phyloP scores from a whole-genome alignment of 2,797 vertebrate species.

The Euphonia xanthogaster region DNA sequence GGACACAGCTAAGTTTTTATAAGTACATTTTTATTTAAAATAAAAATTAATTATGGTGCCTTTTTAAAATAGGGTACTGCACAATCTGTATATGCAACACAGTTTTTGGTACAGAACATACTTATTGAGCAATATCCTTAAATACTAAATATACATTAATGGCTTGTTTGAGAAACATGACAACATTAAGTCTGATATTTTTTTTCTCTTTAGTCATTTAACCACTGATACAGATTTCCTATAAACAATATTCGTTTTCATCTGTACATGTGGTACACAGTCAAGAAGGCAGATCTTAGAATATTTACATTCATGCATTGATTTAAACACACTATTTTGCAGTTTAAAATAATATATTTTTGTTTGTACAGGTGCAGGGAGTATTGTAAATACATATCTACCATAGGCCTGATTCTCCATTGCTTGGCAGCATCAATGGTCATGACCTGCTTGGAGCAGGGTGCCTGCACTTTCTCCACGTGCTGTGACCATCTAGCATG shows the following conservation, averaged over 20 bases:
- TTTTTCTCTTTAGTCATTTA: slow-evolving; percentile 67
- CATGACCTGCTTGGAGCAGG: slow-evolving; percentile 7
- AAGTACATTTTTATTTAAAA: slow-evolving; percentile 97
- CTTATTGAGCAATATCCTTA: slow-evolving; percentile 84
- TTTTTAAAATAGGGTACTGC: slow-evolving; percentile 82
- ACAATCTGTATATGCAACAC: slow-evolving; percentile 76
- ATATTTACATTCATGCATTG: slow-evolving; percentile 94
- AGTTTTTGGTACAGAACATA: slow-evolving; percentile 83
- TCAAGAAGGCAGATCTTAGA: slow-evolving; percentile 86
- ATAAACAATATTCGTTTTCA: slow-evolving; percentile 76
- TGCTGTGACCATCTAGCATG: slow-evolving; percentile 45
- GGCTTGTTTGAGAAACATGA: slow-evolving; percentile 88
- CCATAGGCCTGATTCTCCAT: slow-evolving; percentile 62
- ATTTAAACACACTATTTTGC: slow-evolving; percentile 68
- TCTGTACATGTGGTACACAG: slow-evolving; percentile 81
- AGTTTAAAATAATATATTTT: slow-evolving; percentile 67
- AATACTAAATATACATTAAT: slow-evolving; percentile 85
- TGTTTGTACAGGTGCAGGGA: slow-evolving; percentile 71
- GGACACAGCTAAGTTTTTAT: slow-evolving; percentile 63
- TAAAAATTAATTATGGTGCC: slow-evolving; percentile 88
- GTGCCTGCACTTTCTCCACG: background rate
- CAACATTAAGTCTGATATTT: slow-evolving; percentile 67
- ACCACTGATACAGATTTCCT: slow-evolving; percentile 75
- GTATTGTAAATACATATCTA: slow-evolving; percentile 67
- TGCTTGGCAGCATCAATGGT: slow-evolving; percentile 40